Conservation (phyloP, 2,113 vertebrate genomes). For the Panthera leo region DNA sequence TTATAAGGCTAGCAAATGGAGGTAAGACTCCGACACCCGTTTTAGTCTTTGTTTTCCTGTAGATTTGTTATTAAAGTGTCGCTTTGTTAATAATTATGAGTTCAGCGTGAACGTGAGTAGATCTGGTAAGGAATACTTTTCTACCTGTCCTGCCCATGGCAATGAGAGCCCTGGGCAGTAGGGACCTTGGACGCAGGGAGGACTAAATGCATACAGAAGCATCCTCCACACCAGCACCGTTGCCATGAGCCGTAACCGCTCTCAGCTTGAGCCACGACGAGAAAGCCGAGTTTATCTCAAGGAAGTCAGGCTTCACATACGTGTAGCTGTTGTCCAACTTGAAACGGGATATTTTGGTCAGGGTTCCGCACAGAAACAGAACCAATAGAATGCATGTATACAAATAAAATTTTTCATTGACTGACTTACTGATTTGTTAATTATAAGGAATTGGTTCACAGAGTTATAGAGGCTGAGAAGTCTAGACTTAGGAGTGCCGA, state of each 20-base stretch:
- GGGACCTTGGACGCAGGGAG: neutral
- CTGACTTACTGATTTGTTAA: neutral
- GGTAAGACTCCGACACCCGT: no score
- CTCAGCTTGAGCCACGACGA: neutral
- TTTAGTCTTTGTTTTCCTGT: neutral
- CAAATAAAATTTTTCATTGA: neutral
- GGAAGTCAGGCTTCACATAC: fast-evolving
- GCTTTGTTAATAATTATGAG: neutral
- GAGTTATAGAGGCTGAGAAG: neutral
- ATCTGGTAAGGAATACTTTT: neutral
- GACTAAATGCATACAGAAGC: fast-evolving
- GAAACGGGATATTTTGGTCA: neutral
- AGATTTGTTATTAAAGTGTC: neutral
- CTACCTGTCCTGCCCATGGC: neutral
- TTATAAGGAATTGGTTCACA: neutral
- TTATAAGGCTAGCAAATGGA: no score
- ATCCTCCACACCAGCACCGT: fast-evolving
- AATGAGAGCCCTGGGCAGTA: neutral
- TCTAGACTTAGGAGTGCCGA: neutral
- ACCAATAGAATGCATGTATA: no score
- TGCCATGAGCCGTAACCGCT: fast-evolving
- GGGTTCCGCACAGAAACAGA: neutral
- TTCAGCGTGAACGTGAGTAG: neutral
- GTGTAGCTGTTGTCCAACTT: neutral
- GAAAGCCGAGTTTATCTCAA: neutral